These are phyloP conservation scores for Pantherophis alleghaniensis DNA, from an alignment of 2,797 vertebrate species.

Conservation along the genomic window DNA sequence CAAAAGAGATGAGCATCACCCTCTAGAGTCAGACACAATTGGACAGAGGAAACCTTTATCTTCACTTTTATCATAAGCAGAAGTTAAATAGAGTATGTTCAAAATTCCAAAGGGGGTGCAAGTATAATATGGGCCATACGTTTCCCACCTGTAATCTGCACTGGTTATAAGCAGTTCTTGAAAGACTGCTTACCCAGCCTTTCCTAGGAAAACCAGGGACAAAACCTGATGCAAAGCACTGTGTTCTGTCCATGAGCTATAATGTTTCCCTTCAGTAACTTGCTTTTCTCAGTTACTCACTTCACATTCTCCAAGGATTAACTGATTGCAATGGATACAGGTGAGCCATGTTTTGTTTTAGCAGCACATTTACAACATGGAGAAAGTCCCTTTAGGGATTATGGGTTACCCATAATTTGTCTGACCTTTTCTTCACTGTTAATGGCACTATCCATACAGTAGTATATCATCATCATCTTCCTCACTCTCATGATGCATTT, in stretches of 20 bases:
- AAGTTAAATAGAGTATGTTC: not conserved
- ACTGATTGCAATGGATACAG: conserved; percentile 27
- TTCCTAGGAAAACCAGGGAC: not conserved
- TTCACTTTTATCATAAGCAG: not conserved
- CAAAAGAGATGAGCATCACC: not conserved
- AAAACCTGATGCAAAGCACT: not conserved
- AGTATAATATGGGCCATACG: not conserved
- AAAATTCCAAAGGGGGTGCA: not conserved
- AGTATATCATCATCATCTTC: conserved; percentile 70
- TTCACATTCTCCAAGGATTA: not conserved
- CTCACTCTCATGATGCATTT: conserved; percentile 65
- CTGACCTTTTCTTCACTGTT: conserved; percentile 69
- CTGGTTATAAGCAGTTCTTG: not conserved
- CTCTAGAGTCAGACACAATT: not conserved
- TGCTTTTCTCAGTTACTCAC: not conserved
- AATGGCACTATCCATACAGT: conserved; percentile 54
- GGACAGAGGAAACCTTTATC: not conserved
- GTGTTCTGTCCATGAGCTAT: not conserved
- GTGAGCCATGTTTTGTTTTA: conserved; percentile 51
- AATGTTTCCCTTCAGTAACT: not conserved
- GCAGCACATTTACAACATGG: conserved; percentile 42
- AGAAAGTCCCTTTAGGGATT: conserved; percentile 47
- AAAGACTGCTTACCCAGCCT: not conserved
- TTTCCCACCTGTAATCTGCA: not conserved
- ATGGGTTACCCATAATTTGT: conserved; percentile 69